Base-by-base conservation (phyloP, 2,113 vertebrate genomes). In the Dolichotis patagonum region DNA sequence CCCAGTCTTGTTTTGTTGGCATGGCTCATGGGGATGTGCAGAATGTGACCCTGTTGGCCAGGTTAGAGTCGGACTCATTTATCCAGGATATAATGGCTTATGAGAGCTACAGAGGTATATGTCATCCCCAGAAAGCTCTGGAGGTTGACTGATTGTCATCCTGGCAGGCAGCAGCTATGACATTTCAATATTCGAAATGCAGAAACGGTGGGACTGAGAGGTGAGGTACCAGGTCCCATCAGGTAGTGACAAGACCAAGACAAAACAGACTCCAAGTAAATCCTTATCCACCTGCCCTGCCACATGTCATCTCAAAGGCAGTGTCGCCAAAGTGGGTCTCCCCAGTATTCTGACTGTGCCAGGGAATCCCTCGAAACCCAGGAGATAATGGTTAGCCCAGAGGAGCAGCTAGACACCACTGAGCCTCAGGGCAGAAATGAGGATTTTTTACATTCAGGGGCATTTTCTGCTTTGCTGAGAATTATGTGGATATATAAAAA, bases 391-490 rank as follows among this genome's bases (percentile, higher is more conserved):
- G 19, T 49, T 56, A 9, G 75, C 46, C n/a, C 63, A 5, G 11
- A 12, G 6, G n/a, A 26, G 69, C 20, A 63, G 20, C 30, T 41
- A 85, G 6, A 12, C 0, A 0, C 17, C 24, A 7, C 26, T n/a
- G 35, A 52, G 78, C 54, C 30, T 88, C 20, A 0, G 14, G 38
- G 7, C 41, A 26, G 62, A 62, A 30, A 58, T 4, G 41, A 63
- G 54, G 17, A 56, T 56, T 56, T 19, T 95, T 60, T 92, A n/a
- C 12, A 12, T 81, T 96, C 1, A 30, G 0, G 3, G n/a, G 3
- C 41, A 10, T 91, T 17, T 90, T 81, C 9, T 1, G 0, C 28
- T 11, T 41, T 83, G 81, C 60, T 63, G 16, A 43, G 7, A 60
- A 3, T 62, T 49, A 3, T 52, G 65, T 65, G 12, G 49, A 26